Conservation (phyloP, 2,888 invertebrate genomes). For the Notodonta dromedarius region DNA sequence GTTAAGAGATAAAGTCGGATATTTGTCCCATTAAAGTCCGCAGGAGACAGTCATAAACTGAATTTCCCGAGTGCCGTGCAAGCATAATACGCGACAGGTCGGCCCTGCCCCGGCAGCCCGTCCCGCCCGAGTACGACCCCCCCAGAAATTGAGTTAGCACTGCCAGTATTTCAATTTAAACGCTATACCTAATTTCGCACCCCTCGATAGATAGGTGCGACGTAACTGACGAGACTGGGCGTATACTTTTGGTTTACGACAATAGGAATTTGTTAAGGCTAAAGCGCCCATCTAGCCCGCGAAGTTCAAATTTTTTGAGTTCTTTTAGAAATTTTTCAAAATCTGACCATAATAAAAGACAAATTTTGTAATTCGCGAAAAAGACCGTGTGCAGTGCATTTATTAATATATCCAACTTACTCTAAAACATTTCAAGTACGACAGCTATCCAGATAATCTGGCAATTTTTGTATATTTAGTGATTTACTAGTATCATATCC, state of each 20-base stretch:
- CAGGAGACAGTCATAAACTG: slow-evolving; percentile 3
- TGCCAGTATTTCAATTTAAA: slow-evolving; percentile 77
- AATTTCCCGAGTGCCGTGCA: slow-evolving; percentile 4
- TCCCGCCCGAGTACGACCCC: slow-evolving; percentile 63
- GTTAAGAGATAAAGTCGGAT: not conserved
- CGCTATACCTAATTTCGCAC: slow-evolving; percentile 71
- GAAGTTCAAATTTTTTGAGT: too few species aligned
- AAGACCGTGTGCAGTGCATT: too few species aligned
- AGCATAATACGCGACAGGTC: slow-evolving; percentile 10
- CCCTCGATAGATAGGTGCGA: slow-evolving; percentile 42
- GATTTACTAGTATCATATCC: too few species aligned
- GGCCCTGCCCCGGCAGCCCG: slow-evolving; percentile 14
- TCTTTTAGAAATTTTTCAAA: too few species aligned
- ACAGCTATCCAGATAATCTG: too few species aligned
- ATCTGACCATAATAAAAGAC: too few species aligned
- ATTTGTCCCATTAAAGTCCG: not conserved
- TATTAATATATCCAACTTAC: too few species aligned
- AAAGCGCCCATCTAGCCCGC: too few species aligned
- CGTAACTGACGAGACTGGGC: slow-evolving; percentile 12
- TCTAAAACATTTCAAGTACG: too few species aligned
- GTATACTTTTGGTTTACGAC: not conserved
- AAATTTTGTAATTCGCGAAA: too few species aligned
- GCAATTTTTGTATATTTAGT: too few species aligned
- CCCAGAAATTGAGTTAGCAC: slow-evolving; percentile 73
- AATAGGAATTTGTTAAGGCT: not conserved